A percentile compares a stretch with the other conserved stretches of the same genome.
Evolutionary conservation across 1,140 invertebrate species (phyloP).

Genomic region (Oryctes rhinoceros): DNA sequence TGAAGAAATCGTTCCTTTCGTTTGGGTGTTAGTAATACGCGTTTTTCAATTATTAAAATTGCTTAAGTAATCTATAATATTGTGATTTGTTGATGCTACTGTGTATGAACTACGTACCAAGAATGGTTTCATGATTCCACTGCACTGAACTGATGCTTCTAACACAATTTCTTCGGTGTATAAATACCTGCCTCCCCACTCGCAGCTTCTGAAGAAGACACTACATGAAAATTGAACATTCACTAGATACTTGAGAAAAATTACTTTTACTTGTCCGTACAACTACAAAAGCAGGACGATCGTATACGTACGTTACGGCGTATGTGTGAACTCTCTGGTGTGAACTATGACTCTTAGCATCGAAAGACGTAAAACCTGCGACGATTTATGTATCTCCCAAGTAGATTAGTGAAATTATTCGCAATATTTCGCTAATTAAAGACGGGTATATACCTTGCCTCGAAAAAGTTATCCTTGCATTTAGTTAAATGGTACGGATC

Average conservation of each 20-base stretch:
- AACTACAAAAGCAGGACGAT: neutral
- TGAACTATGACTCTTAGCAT: slow-evolving; percentile 17
- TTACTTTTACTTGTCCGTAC: slow-evolving; percentile 43
- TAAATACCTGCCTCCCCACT: slow-evolving; percentile 41
- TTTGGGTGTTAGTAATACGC: neutral
- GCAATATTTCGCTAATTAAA: too few relatives aligned
- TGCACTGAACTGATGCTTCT: slow-evolving; percentile 44
- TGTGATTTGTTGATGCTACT: neutral
- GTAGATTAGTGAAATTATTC: neutral
- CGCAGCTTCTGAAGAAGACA: slow-evolving; percentile 37
- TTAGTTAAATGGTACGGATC: too few relatives aligned
- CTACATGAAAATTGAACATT: slow-evolving; percentile 39
- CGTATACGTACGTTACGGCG: neutral
- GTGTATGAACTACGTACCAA: slow-evolving; percentile 41
- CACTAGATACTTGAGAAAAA: slow-evolving; percentile 42
- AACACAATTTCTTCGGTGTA: slow-evolving; percentile 26
- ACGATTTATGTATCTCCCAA: neutral
- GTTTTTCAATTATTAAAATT: slow-evolving; percentile 21
- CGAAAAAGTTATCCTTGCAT: too few relatives aligned
- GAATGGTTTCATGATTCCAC: slow-evolving; percentile 43
- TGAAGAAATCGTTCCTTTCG: neutral
- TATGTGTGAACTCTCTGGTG: neutral
- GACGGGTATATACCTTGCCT: too few relatives aligned
- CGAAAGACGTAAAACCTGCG: neutral
- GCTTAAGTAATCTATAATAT: neutral